Base-by-base conservation (phyloP, 92 coral and sea anemone genomes). In the Porites rus region DNA sequence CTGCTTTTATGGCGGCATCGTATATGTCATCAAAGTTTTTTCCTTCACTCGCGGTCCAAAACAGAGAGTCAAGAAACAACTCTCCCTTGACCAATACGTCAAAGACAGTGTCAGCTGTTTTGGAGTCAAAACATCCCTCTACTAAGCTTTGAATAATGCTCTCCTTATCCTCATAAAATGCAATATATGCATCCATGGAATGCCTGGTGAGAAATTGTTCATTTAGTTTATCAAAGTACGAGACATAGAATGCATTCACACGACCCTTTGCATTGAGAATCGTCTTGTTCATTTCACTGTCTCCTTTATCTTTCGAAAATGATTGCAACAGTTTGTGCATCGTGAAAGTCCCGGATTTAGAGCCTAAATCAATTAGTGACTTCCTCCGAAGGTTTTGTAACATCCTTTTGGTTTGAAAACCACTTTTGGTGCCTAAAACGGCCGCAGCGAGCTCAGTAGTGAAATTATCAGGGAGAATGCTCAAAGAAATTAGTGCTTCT, bases 321-420 rank as follows among this genome's bases (percentile, higher is more conserved):
- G 83, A 82, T 22, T 76, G 74, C 18, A 88, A 17, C 7, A 88
- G 77, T 10, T 84, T 84, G 76, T 88, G 91, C n/a, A 88, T 72
- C 31, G 91, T 50, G 78, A 60, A 80, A 21, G 22, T n/a, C 3
- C 51, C 59, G 0, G 20, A 2, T 3, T 59, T 11, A 18, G 80
- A 61, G 43, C 64, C 10, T 22, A n/a, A 50, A 69, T 87, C 85
- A 11, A 87, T 62, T 9, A 87, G 78, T 4, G 91, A 80, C 67
- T 81, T 87, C 63, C 58, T 63, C 20, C 59, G 71, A 65, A 87
- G 81, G 11, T 46, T 65, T 1, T 65, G 18, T 63, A 87, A 79
- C 2, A 53, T 73, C 43, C 31, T 61, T 17, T 63, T 75, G 22
- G 83, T 73, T 24, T 67, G 22, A 43, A 12, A 17, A 16, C 3